Evolutionary conservation across 2,888 invertebrate species (phyloP).

Genomic region (Mylabris sibirica): DNA sequence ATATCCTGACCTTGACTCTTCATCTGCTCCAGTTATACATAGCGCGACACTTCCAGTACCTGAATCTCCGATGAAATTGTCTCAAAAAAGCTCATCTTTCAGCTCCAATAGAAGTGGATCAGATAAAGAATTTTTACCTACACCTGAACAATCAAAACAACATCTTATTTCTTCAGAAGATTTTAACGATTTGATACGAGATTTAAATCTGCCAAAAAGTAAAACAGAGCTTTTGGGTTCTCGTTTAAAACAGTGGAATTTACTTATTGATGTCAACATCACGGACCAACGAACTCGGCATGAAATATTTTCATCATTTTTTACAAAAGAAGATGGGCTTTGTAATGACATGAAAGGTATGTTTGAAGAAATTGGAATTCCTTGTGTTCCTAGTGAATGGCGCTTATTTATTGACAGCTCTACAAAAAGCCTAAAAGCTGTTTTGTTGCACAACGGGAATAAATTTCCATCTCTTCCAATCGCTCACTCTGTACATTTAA

Average conservation of each 20-base stretch:
- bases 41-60: too few species aligned
- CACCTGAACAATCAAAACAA: slow-evolving; percentile 16
- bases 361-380: slow-evolving; percentile 35
- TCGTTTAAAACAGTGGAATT: slow-evolving; percentile 36
- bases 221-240: slow-evolving; percentile 39
- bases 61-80: too few species aligned
- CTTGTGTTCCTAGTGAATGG: slow-evolving; percentile 34
- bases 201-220: slow-evolving; percentile 38
- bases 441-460: slow-evolving; percentile 44
- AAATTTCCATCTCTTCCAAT: slow-evolving; percentile 46
- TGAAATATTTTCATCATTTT: slow-evolving; percentile 32
- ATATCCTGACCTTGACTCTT: too few species aligned
- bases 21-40: too few species aligned
- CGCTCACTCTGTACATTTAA: too few species aligned
- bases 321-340: slow-evolving; percentile 37
- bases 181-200: slow-evolving; percentile 38
- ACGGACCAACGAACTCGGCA: slow-evolving; percentile 28
- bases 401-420: slow-evolving; percentile 37
- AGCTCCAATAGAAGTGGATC: neutral
- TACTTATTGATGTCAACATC: slow-evolving; percentile 28
- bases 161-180: slow-evolving; percentile 34
- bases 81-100: too few species aligned
- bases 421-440: slow-evolving; percentile 35
- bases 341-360: too few species aligned
- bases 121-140: neutral